Evolutionary conservation across 2,888 invertebrate genomes (phyloP).

Genomic region (Volucella inanis): DNA sequence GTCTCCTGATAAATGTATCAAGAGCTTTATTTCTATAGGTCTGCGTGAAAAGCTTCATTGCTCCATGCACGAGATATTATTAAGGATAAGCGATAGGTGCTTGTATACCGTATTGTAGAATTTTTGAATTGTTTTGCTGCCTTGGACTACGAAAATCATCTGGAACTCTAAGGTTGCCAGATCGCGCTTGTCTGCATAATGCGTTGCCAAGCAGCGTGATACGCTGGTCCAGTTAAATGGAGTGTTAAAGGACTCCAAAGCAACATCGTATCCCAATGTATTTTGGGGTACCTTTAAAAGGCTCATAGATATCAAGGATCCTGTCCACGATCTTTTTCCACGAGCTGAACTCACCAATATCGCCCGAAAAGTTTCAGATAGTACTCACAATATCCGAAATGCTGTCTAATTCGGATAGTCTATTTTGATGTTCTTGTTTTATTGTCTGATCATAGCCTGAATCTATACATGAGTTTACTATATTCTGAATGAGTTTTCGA

Average conservation of each 20-base stretch:
- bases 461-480: neutral
- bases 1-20: no score
- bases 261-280: constrained; percentile 63
- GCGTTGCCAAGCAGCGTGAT: constrained; percentile 48
- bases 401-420: neutral
- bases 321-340: constrained; percentile 53
- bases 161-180: constrained; percentile 67
- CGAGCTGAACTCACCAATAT: constrained; percentile 19
- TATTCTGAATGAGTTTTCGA: neutral
- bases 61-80: constrained; percentile 53
- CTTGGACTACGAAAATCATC: constrained; percentile 48
- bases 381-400: no score
- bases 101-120: constrained; percentile 58
- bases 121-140: no score
- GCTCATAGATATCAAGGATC: constrained; percentile 54
- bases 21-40: constrained; percentile 72
- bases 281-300: constrained; percentile 52
- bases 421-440: no score
- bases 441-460: neutral
- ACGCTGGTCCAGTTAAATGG: constrained; percentile 48
- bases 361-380: constrained; percentile 22
- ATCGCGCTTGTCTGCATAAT: no score
- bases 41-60: constrained; percentile 25
- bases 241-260: constrained; percentile 55
- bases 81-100: constrained; percentile 60